Percentiles rank a stretch among this genome's conserved stretches.
Conservation (phyloP, 1,140 invertebrate genomes). For the Rhizoglyphus robini region DNA sequence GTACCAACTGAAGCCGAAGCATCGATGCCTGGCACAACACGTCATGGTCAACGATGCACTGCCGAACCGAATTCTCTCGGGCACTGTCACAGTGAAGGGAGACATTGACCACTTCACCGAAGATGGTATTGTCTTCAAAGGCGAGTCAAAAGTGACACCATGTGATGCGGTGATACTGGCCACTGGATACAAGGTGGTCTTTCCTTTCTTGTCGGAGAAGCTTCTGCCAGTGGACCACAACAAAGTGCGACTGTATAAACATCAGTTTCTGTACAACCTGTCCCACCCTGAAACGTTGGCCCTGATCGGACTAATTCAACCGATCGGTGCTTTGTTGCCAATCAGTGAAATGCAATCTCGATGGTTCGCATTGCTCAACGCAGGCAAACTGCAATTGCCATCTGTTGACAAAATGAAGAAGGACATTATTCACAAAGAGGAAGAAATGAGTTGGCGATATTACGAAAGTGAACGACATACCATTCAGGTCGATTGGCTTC, state of each 20-base stretch:
- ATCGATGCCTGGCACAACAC: constrained; percentile 37
- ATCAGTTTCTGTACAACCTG: constrained; percentile 35
- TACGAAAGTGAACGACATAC: constrained; percentile 35
- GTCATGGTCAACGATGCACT: constrained; percentile 42
- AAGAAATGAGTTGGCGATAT: constrained; percentile 28
- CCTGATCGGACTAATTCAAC: constrained; percentile 41
- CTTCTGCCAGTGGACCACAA: constrained; percentile 30
- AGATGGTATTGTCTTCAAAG: constrained; percentile 33
- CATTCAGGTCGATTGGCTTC: constrained; percentile 35
- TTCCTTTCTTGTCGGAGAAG: constrained; percentile 33
- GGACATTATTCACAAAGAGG: constrained; percentile 32
- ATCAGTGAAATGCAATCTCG: constrained; percentile 41
- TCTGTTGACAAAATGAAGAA: constrained; percentile 28
- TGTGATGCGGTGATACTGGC: constrained; percentile 34
- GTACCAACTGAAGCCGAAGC: constrained; percentile 37
- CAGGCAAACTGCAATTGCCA: constrained; percentile 26
- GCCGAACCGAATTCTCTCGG: constrained; percentile 38
- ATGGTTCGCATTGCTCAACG: constrained; percentile 30
- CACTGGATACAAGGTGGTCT: constrained; percentile 34
- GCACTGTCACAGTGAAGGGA: constrained; percentile 36
- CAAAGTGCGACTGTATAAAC: constrained; percentile 37
- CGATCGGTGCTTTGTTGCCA: constrained; percentile 38
- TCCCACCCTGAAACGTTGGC: constrained; percentile 32
- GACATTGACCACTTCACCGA: constrained; percentile 33
- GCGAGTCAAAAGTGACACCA: constrained; percentile 20